Percentiles rank a stretch among this genome's conserved stretches.
Conservation (phyloP, 2,797 vertebrate genomes). For the Eulemur mongoz region DNA sequence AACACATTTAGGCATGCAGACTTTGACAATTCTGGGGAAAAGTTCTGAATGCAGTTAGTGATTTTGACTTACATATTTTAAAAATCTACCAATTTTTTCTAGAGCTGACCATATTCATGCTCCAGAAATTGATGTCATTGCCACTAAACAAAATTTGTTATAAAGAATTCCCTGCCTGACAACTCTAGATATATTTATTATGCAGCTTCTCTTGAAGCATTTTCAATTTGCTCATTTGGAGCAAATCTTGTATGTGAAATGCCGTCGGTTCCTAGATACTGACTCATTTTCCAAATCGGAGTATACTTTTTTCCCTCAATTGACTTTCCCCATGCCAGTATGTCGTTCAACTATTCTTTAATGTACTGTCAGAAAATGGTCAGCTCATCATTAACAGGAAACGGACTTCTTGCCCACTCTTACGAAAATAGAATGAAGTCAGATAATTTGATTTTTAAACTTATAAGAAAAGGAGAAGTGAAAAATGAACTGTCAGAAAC, state of each 20-base stretch:
- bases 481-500: slow-evolving; percentile 42
- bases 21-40: background rate
- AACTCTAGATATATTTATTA: background rate
- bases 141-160: background rate
- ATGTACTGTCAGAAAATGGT: slow-evolving; percentile 64
- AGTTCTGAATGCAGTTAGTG: slow-evolving; percentile 20
- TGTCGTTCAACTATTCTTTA: slow-evolving; percentile 58
- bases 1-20: background rate
- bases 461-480: background rate
- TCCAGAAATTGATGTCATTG: slow-evolving; percentile 33
- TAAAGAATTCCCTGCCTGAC: background rate
- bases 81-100: background rate
- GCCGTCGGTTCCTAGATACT: slow-evolving; percentile 79
- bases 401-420: slow-evolving; percentile 48
- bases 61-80: slow-evolving; percentile 4
- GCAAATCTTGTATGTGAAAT: slow-evolving; percentile 57
- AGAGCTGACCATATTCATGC: background rate
- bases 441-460: slow-evolving; percentile 63
- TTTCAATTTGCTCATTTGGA: slow-evolving; percentile 54
- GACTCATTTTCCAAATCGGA: slow-evolving; percentile 79
- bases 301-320: background rate
- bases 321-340: slow-evolving; percentile 51
- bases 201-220: slow-evolving; percentile 46
- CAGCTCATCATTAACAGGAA: slow-evolving; percentile 68
- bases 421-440: slow-evolving; percentile 57